These are phyloP conservation scores for Uloborus diversus DNA, from an alignment of 1,140 invertebrate species.

Conservation along the genomic window DNA sequence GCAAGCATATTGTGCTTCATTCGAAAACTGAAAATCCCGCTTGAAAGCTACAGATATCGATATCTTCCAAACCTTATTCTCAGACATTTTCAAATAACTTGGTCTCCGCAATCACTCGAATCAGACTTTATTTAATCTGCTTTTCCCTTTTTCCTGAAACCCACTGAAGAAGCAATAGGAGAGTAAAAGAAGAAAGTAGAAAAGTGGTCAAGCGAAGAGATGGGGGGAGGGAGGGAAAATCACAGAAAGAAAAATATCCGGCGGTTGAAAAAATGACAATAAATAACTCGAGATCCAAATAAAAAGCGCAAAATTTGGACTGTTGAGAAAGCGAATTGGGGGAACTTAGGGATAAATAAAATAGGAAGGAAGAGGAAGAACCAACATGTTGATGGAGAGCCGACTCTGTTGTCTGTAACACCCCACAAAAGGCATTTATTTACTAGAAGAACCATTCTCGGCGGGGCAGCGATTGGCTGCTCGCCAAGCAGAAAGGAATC, in stretches of 20 bases:
- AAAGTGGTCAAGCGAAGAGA: constrained; percentile 1
- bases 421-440: constrained; percentile 26
- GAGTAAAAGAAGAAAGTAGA: background rate
- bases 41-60: too few species aligned
- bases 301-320: constrained; percentile 10
- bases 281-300: constrained; percentile 18
- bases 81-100: too few species aligned
- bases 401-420: constrained; percentile 27
- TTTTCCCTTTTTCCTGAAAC: background rate
- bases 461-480: background rate
- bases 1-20: too few species aligned
- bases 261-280: constrained; percentile 31
- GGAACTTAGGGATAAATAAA: constrained; percentile 8
- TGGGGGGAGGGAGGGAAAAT: background rate
- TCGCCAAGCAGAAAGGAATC: background rate
- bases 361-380: background rate
- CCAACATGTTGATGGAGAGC: constrained; percentile 36
- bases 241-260: constrained; percentile 23
- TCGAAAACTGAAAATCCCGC: too few species aligned
- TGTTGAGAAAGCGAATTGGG: constrained; percentile 24
- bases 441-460: background rate
- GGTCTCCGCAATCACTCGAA: too few species aligned
- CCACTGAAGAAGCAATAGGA: background rate
- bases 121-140: too few species aligned
- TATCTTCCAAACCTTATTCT: too few species aligned